Evolutionary conservation across 2,888 invertebrate genomes (phyloP).

Genomic region (Heliconius cydno): DNA sequence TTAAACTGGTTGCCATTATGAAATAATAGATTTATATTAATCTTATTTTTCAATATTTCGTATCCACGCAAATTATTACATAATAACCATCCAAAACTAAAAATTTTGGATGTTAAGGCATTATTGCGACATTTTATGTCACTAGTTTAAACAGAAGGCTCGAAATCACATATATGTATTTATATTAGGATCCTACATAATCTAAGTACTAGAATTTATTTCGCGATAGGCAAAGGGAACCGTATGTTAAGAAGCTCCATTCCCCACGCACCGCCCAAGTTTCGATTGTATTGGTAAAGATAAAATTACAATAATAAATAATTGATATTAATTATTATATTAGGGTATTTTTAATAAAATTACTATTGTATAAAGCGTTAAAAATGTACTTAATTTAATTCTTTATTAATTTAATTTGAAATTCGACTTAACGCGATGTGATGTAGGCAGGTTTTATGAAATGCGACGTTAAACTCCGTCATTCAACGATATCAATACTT

Average conservation of each 20-base stretch:
- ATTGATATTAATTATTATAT: too few species aligned
- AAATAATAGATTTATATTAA: background rate
- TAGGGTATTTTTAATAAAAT: too few species aligned
- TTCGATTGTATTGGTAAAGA: too few species aligned
- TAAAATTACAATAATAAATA: too few species aligned
- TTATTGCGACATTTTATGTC: conserved; percentile 38
- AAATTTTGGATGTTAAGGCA: conserved; percentile 27
- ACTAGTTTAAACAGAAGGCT: conserved; percentile 30
- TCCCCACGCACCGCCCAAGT: too few species aligned
- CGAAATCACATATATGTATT: conserved; percentile 32
- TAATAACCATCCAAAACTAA: conserved; percentile 15
- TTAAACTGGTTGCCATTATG: background rate
- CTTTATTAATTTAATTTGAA: too few species aligned
- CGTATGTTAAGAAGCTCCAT: too few species aligned
- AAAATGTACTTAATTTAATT: too few species aligned
- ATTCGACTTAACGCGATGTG: background rate
- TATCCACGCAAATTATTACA: conserved; percentile 7
- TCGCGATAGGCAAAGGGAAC: too few species aligned
- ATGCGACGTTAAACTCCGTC: background rate
- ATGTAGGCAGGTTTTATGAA: background rate
- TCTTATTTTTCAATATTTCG: background rate
- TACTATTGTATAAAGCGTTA: too few species aligned
- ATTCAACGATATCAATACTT: background rate
- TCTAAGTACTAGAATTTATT: conserved; percentile 12
- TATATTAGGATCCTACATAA: conserved; percentile 5